phyloP scores from a whole-genome alignment of 2,888 invertebrate genomes.

The Trachelus troglodyta region DNA sequence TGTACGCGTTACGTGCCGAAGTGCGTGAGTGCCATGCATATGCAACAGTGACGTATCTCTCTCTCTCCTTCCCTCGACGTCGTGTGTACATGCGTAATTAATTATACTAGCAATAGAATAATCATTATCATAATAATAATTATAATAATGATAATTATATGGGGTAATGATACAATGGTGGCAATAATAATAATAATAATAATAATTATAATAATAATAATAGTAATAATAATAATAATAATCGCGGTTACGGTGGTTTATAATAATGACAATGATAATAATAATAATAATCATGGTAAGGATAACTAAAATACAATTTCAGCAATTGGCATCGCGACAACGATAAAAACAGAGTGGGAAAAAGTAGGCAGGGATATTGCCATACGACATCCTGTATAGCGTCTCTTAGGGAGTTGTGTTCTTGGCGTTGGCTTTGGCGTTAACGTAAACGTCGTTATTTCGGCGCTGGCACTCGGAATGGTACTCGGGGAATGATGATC shows the following conservation, averaged over 20 bases:
- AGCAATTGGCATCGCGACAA: background rate
- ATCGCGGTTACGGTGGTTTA: constrained; percentile 21
- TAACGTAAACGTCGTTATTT: background rate
- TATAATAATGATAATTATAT: constrained; percentile 29
- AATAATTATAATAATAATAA: constrained; percentile 32
- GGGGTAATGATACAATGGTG: constrained; percentile 8
- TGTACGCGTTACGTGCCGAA: constrained; percentile 35
- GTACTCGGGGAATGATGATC: background rate
- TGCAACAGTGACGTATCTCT: background rate
- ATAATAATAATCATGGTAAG: background rate
- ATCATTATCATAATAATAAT: constrained; percentile 42
- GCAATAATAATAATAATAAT: constrained; percentile 33
- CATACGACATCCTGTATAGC: background rate
- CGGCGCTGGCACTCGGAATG: background rate
- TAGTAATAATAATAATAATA: constrained; percentile 38
- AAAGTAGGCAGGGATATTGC: background rate
- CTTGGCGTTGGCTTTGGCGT: background rate
- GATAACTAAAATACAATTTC: constrained; percentile 4
- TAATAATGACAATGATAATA: constrained; percentile 20
- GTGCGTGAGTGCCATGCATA: constrained; percentile 16
- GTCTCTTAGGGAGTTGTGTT: background rate
- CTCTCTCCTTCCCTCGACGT: background rate
- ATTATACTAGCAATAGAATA: constrained; percentile 38
- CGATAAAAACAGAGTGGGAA: background rate
- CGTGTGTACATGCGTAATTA: constrained; percentile 10